Percentiles rank a stretch among this genome's conserved stretches.
Conservation (phyloP, 2,888 invertebrate species). For the Agrotis exclamationis region DNA sequence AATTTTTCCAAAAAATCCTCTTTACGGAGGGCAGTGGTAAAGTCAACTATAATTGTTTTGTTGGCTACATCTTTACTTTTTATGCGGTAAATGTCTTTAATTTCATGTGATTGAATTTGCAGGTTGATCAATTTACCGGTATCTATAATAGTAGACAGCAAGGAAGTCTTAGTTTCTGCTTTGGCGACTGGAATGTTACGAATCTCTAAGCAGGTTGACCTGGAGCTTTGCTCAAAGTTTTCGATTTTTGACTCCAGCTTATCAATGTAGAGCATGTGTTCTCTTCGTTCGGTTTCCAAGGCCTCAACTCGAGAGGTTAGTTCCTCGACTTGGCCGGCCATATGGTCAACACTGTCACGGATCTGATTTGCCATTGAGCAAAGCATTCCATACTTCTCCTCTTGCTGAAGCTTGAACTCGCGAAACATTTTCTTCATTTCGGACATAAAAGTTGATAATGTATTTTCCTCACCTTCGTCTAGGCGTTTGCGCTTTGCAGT, state of each 20-base stretch:
- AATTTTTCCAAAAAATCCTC: not conserved
- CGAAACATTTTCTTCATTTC: conserved; percentile 1
- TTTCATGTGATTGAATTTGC: no score
- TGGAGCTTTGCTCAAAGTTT: not conserved
- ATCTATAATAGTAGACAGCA: no score
- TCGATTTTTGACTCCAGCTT: not conserved
- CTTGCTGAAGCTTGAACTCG: conserved; percentile 1
- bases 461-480: not conserved
- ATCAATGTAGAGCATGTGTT: not conserved
- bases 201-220: not conserved
- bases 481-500: not conserved
- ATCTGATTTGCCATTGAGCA: not conserved
- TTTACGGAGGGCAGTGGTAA: not conserved
- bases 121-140: no score
- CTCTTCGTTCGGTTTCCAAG: not conserved
- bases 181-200: not conserved
- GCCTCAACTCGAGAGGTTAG: not conserved
- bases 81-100: no score
- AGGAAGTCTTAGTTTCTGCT: not conserved
- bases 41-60: not conserved
- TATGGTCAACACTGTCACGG: not conserved
- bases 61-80: not conserved
- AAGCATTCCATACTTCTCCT: not conserved
- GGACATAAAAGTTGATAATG: not conserved
- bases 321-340: not conserved